Conservation (phyloP, 2,888 invertebrate genomes). For the Drosophila melanosoma region DNA sequence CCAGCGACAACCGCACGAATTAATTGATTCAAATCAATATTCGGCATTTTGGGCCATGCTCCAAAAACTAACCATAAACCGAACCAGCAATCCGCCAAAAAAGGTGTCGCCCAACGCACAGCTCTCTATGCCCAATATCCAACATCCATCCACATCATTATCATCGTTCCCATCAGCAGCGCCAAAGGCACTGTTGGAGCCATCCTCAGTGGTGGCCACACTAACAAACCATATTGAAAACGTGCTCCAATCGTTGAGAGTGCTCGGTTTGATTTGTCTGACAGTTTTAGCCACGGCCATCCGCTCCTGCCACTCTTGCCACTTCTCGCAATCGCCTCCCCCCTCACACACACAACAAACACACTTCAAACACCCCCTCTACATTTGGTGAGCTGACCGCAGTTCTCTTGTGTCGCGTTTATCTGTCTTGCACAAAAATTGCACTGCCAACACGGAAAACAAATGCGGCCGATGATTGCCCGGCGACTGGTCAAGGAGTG, state of each 20-base stretch:
- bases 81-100: constrained; percentile 51
- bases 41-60: constrained; percentile 75
- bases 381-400: not conserved
- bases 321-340: too few relatives aligned
- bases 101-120: constrained; percentile 40
- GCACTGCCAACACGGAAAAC: constrained; percentile 47
- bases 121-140: not conserved
- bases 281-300: constrained; percentile 49
- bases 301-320: not conserved
- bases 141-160: constrained; percentile 8
- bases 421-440: constrained; percentile 37
- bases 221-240: constrained; percentile 79
- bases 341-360: not conserved
- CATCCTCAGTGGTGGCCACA: constrained; percentile 54
- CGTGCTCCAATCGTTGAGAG: constrained; percentile 71
- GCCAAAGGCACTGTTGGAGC: not conserved
- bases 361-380: too few relatives aligned
- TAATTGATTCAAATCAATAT: constrained; percentile 86
- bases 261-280: constrained; percentile 74
- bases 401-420: constrained; percentile 1
- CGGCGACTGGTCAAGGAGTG: constrained; percentile 22
- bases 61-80: constrained; percentile 61
- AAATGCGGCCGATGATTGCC: constrained; percentile 59
- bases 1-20: constrained; percentile 84
- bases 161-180: constrained; percentile 7